Base-by-base conservation (phyloP, 1,140 invertebrate species). In the Hycleus phaleratus region DNA sequence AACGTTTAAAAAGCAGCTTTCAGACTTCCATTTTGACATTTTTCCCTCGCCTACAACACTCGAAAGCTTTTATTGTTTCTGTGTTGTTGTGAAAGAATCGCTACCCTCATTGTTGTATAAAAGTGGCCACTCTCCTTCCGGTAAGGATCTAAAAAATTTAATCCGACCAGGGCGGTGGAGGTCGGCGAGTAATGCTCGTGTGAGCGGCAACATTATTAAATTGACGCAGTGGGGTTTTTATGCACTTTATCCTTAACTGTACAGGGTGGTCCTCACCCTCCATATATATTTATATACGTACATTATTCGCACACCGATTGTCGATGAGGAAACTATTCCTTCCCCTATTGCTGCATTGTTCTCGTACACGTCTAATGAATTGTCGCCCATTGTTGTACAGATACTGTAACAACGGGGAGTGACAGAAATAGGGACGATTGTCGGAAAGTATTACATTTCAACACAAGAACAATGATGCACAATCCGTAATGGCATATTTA, bases 141-240 rank as follows among this genome's bases (percentile, higher is more conserved):
- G 46, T 47, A 58, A 55, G 46, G 59, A 56, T 24, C 47, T 60
- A 38, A 60, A 59, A 64, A 64, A 64, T 64, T 64, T 55, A 64
- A 64, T 64, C 42, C 60, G 10, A 61, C 49, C 47, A 61, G 53
- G 53, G 49, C 51, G 32, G 4, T 39, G 45, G 46, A 32, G 55
- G 54, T 55, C 38, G 38, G 51, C 32, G 57, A 54, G 55, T 56
- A 59, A 56, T 59, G 59, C 56, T 58, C 55, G 64, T 68, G 66
- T 54, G 62, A 62, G 62, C 66, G 66, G 66, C 68, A 68, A 68
- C 68, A 66, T 66, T 69, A 69, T 69, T 66, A 69, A 69, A 68
- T 69, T 68, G 68, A 66, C 68, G 68, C 66, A 59, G 52, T 60
- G 64, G 64, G 66, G 64, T 68, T 67, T 66, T 69, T 68, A 69